Percentiles rank a stretch among this genome's conserved stretches.
phyloP scores from a whole-genome alignment of 1,140 invertebrate genomes.

The Cherax quadricarinatus region DNA sequence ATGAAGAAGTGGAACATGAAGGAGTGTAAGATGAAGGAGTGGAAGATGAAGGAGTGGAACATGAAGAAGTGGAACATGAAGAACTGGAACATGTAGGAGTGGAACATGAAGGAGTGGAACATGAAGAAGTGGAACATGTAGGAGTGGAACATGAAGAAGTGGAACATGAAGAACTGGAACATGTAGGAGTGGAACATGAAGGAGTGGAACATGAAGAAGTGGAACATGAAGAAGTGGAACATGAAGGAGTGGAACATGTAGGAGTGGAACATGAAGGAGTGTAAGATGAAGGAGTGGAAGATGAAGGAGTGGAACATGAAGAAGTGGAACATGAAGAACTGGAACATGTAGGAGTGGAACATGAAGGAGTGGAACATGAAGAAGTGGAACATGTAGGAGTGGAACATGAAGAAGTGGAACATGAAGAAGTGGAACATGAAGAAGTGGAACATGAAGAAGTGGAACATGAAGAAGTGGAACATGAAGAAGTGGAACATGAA shows the following conservation, averaged over 20 bases:
- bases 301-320: too few species aligned
- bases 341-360: neutral
- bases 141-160: neutral
- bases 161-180: neutral
- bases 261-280: too few species aligned
- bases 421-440: too few species aligned
- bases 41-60: neutral
- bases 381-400: neutral
- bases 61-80: neutral
- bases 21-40: neutral
- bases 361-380: neutral
- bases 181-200: neutral
- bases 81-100: neutral
- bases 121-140: neutral
- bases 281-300: too few species aligned
- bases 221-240: neutral
- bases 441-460: too few species aligned
- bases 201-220: neutral
- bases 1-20: neutral
- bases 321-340: too few species aligned
- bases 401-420: neutral
- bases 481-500: too few species aligned
- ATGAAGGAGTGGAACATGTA: too few species aligned
- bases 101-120: neutral
- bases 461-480: too few species aligned